These are phyloP conservation scores for Rhopalosiphum padi DNA, from an alignment of 1,140 invertebrate species.

Conservation along the genomic window DNA sequence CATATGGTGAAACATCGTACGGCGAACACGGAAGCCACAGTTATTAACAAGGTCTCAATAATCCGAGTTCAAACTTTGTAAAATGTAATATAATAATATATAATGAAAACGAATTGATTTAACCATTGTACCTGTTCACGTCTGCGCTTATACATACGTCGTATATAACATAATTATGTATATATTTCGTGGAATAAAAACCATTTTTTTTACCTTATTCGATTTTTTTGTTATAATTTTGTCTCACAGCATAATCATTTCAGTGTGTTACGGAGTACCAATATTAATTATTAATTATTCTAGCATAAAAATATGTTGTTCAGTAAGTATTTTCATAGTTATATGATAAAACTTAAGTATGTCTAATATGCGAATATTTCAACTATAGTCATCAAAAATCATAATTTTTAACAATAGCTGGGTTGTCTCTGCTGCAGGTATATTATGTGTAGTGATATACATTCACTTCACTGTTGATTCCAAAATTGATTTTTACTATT, in stretches of 20 bases:
- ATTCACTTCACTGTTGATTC: not conserved
- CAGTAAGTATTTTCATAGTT: not conserved
- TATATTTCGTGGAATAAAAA: slow-evolving; percentile 28
- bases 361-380: not conserved
- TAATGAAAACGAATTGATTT: not conserved
- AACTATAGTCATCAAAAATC: not conserved
- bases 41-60: not conserved
- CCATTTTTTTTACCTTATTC: not conserved
- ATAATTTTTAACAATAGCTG: no score
- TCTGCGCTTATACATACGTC: not conserved
- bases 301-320: not conserved
- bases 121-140: slow-evolving; percentile 35
- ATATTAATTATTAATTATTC: not conserved
- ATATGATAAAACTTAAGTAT: not conserved
- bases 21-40: not conserved
- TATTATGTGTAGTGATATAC: not conserved
- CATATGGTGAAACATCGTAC: no score
- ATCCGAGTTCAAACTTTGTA: not conserved
- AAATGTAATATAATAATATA: not conserved
- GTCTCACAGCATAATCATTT: no score
- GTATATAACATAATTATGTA: not conserved
- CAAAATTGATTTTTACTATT: not conserved
- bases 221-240: not conserved
- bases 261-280: not conserved
- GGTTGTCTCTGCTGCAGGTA: not conserved